Base-by-base conservation (phyloP, 2,888 invertebrate genomes). In the Orgyia antiqua region DNA sequence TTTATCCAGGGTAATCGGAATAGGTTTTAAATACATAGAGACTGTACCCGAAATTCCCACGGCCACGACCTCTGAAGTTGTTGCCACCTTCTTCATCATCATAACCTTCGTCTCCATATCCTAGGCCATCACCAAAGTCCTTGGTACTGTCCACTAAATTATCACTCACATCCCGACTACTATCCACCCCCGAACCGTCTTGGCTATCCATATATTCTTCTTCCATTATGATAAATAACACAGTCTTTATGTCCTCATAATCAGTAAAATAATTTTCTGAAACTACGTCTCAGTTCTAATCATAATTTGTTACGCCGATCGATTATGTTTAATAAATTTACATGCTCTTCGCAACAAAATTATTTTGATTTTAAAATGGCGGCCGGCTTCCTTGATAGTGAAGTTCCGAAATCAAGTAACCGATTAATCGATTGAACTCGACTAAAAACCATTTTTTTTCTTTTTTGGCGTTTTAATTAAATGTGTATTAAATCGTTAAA, bases 41-140 rank as follows among this genome's bases (percentile, higher is more conserved):
- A 15, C 6, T 15, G 4, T 48, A 86, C 87, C 82, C 79, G 59
- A 77, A 87, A 41, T 70, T 79, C 0, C 82, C 84, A 7, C 84
- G 75, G 10, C 82, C 80, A 1, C 80, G 66, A 2, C 70, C 73
- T 26, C 86, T 60, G 46, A 74, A 84, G 39, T 56, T 66, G 38
- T 66, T 69, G 1, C 68, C 65, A 2, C 68, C 67, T 2, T 83
- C 83, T 5, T 84, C 84, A 28, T 84, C 84, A 4, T 83, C 83
- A 35, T 60, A 79, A 24, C 50, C 53, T n/a, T 84, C 84, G 4
- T 84, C 36, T 4, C 31, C 84, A 33, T 66, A 79, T 1, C 57
- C 57, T 9, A 54, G 45, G 37, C 51, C 49, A 41, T 86, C 87
- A 39, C 64, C 67, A 36, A 74, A 82, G 33, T 82, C 86, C 45